Percentiles rank a stretch among this genome's conserved stretches.
These are phyloP conservation scores for Hippoglossus hippoglossus DNA, from an alignment of 2,797 vertebrate species.

Conservation along the genomic window DNA sequence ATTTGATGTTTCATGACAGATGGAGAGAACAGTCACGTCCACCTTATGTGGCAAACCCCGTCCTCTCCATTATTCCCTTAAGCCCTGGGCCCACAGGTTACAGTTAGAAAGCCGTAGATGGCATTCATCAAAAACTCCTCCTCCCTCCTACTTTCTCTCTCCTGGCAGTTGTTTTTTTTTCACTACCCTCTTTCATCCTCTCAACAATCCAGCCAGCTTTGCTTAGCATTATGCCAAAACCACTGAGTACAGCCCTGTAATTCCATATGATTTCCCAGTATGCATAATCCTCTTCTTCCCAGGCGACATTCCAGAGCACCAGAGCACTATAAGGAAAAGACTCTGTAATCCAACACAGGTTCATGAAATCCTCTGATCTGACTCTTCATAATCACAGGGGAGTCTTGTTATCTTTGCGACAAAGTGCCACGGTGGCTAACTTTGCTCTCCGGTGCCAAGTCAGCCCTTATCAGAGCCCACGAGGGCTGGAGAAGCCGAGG, in stretches of 20 bases:
- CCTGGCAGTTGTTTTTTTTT: slow-evolving; percentile 9
- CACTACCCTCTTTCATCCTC: slow-evolving; percentile 43
- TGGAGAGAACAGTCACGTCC: slow-evolving; percentile 6
- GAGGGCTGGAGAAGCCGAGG: slow-evolving; percentile 18
- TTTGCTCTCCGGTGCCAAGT: slow-evolving; percentile 36
- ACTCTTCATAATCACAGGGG: slow-evolving; percentile 58
- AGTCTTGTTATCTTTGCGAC: slow-evolving; percentile 64
- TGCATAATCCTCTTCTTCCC: slow-evolving; percentile 72
- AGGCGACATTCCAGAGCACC: slow-evolving; percentile 46
- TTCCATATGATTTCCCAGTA: slow-evolving; percentile 73
- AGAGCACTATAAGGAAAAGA: slow-evolving; percentile 53
- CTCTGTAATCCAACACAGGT: slow-evolving; percentile 69
- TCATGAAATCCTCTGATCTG: slow-evolving; percentile 70
- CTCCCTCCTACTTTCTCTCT: slow-evolving; percentile 1
- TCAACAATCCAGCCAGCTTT: slow-evolving; percentile 31
- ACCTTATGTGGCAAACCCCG: slow-evolving; percentile 10
- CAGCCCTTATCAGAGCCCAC: slow-evolving; percentile 62
- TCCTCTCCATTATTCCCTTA: slow-evolving; percentile 17
- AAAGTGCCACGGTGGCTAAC: slow-evolving; percentile 37
- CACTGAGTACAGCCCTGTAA: slow-evolving; percentile 63
- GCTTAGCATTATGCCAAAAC: slow-evolving; percentile 52
- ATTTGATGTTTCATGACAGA: slow-evolving; percentile 10
- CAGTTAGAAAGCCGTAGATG: slow-evolving; percentile 18
- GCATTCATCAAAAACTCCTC: slow-evolving; percentile 26
- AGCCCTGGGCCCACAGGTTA: slow-evolving; percentile 25